Base-by-base conservation (phyloP, 2,113 vertebrate genomes). In the Lethenteron reissneri region DNA sequence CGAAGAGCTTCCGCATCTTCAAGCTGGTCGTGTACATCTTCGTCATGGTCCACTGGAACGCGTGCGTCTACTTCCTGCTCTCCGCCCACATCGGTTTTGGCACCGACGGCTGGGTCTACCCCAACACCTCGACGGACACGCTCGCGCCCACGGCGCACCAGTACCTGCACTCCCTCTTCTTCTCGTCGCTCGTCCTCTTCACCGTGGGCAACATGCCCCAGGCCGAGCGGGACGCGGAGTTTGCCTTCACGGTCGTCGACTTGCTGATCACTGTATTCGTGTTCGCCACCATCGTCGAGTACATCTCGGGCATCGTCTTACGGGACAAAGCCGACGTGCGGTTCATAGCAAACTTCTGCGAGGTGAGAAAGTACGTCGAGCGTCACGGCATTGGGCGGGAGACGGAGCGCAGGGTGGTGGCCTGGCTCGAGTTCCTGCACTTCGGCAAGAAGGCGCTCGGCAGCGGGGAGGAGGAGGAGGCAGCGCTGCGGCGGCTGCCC, bases 121-220 rank as follows among this genome's bases (percentile, higher is more conserved):
- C 89, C 6, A 85, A 89, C 69, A 78, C 81, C 6, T 78, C 80
- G 0, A 1, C 60, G 2, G 78, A 84, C 0, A 76, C 75, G n/a
- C 88, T 83, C 11, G 73, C 78, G 6, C 80, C 77, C 2, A 78
- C 78, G 56, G 78, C 82, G 8, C 84, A 82, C 25, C 87, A 86
- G 75, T 96, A 97, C 77, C 82, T 96, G 70, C 85, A 92, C 76
- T 88, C 87, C 78, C 90, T 92, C 79, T 91, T 90, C 83, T 85
- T 94, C 77, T 89, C 90, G 68, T 83, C 88, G 0, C 82, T 85
- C 69, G 84, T 95, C 73, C 83, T 97, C 59, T 82, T 88, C 76
- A 96, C 82, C 0, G 87, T 95, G 14, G 91, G 90, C 0, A 88
- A 96, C 78, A 87, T 82, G 0, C 89, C 88, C 0, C 3, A 71